Conservation (phyloP, 53 echinoderm and acorn worm genomes). For the Stichopus horrens region DNA sequence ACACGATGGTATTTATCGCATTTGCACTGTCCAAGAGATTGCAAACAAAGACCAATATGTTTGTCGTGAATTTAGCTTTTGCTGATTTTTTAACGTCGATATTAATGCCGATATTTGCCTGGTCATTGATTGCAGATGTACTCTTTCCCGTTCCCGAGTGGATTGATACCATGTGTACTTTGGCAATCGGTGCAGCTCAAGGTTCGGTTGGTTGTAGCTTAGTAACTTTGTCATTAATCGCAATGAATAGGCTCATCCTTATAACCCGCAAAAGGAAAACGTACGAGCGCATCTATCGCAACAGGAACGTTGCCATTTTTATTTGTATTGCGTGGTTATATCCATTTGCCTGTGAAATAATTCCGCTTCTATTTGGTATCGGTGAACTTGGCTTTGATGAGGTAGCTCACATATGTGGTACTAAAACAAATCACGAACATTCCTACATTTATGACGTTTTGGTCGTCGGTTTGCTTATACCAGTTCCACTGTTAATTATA, state of each 20-base stretch:
- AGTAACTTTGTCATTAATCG: constrained; percentile 10
- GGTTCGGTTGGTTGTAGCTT: constrained; percentile 22
- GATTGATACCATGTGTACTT: constrained; percentile 23
- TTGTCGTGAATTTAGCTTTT: constrained; percentile 25
- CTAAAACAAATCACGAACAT: neutral
- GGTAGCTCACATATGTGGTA: constrained; percentile 5
- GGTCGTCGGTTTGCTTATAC: neutral
- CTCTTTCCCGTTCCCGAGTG: neutral
- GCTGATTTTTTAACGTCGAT: constrained; percentile 20
- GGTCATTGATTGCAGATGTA: constrained; percentile 29
- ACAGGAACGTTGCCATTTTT: constrained; percentile 22
- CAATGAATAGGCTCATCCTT: constrained; percentile 20
- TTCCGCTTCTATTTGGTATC: constrained; percentile 47
- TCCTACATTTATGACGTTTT: constrained; percentile 26
- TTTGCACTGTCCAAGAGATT: constrained; percentile 15
- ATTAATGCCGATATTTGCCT: constrained; percentile 29
- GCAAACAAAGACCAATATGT: constrained; percentile 21
- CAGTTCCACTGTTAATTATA: constrained; percentile 28
- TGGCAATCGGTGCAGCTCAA: constrained; percentile 9
- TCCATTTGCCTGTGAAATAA: constrained; percentile 23
- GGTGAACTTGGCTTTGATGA: constrained; percentile 52
- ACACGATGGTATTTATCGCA: constrained; percentile 26
- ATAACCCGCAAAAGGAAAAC: constrained; percentile 3
- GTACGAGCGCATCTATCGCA: neutral
- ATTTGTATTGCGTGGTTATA: constrained; percentile 40